These are phyloP conservation scores for Athalia rosae DNA, from an alignment of 2,888 invertebrate species.

Conservation along the genomic window DNA sequence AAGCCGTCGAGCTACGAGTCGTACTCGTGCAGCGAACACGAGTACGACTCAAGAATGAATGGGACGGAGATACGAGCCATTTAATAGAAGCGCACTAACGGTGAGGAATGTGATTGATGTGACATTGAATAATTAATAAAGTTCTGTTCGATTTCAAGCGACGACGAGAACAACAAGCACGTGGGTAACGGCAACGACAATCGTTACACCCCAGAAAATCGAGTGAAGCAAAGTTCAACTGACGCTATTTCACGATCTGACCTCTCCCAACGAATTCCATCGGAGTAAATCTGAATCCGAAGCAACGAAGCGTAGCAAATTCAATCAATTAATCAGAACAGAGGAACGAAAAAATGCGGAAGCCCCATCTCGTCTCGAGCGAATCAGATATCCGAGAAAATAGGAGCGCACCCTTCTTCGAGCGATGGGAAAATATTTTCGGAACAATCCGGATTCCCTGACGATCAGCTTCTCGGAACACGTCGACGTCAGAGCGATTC, in stretches of 20 bases:
- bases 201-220: neutral
- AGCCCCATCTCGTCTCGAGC: too few species aligned
- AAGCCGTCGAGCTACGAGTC: too few species aligned
- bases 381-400: too few species aligned
- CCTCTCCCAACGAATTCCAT: neutral
- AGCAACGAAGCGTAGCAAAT: neutral
- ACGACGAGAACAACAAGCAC: neutral
- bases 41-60: neutral
- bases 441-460: too few species aligned
- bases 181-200: neutral
- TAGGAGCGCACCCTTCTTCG: too few species aligned
- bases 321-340: neutral
- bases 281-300: neutral
- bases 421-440: too few species aligned
- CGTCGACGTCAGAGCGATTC: too few species aligned
- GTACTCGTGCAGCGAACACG: too few species aligned
- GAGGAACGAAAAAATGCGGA: neutral
- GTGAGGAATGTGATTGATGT: conserved; percentile 28
- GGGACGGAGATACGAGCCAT: neutral
- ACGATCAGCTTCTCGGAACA: too few species aligned
- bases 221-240: conserved; percentile 18
- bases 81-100: neutral
- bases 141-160: neutral
- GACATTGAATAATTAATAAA: conserved; percentile 28
- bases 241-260: conserved; percentile 12